Evolutionary conservation across 2,113 vertebrate species (phyloP), one percentile per base, ranked within the genome.

Genomic region (Pterocles gutturalis): DNA sequence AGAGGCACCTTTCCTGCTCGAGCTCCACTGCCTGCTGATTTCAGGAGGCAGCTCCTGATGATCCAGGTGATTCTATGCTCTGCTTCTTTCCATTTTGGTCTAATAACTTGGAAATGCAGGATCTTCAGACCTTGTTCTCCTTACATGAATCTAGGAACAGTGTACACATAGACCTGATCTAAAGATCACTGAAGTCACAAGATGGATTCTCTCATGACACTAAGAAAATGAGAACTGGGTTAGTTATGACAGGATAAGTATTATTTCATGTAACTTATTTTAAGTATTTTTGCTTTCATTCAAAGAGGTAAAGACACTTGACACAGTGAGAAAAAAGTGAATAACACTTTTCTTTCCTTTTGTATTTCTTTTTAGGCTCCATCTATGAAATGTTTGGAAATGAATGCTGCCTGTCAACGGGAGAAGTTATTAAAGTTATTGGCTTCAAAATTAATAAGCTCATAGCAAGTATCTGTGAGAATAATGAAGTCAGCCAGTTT

Each of bases 361-460:
- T 90, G 4, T 88, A 18, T 96, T 91, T 90, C 41, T 95, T 94
- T 95, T 67, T 53, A 99, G 99, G 98, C 14, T 98, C 98, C 33
- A 34, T 98, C 86, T 98, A 98, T 94, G 99, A 99, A 97, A 98
- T 98, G 97, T 98, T 97, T 95, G 98, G 98, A 96, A 98, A 98
- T 80, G 98, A 98, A 96, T 98, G 98, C 91, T 99, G 97, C 79
- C 96, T 99, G 64, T 97, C 98, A 79, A 99, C 99, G 24, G 99
- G 98, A 96, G 99, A 99, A 78, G 86, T 99, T 76, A 98, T 99
- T 95, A 99, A 99, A 98, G 94, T 99, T 92, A 98, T 97, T 91
- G 98, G 97, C 25, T 98, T 99, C 92, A 98, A 98, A 97, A 97
- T 99, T 96, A 98, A 98, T 77, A 99, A 98, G 89, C 98, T 99